Base-by-base conservation (phyloP, 2,797 vertebrate genomes). In the Tiaroga cobitis region DNA sequence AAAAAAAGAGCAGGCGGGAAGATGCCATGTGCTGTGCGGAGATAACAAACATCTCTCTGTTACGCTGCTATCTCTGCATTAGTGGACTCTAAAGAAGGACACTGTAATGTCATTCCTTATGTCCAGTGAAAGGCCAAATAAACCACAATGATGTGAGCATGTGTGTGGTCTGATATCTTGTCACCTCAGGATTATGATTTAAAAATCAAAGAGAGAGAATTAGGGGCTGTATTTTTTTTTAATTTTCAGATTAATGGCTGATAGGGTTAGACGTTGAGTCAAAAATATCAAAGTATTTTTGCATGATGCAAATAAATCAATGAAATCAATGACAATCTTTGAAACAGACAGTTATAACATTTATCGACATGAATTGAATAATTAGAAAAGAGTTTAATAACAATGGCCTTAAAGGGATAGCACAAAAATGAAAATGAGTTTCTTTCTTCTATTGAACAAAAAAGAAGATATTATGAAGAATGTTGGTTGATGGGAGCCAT, bases 31-130 rank as follows among this genome's bases (percentile, higher is more conserved):
- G 87, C 43, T 56, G 67, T 21, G 59, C 21, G 29, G 82, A 85
- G 80, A 89, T 81, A 88, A 87, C 59, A 69, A 83, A 56, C 51
- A n/a, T 70, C 79, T 26, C 46, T 85, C 49, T 72, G 65, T 77
- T 88, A 51, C 0, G 1, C 37, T 85, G 43, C 29, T 81, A 18
- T 84, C 67, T 54, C 68, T 87, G 51, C 32, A 80, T 49, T 76
- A 69, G 68, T 54, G 26, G 43, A 79, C 51, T 72, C 43, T 41
- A 69, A 49, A 68, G 70, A 41, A 59, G 84, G 80, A 68, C 76
- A 70, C 18, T 75, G 72, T 72, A 61, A 83, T 83, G 72, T 63
- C 51, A 67, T 79, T 79, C n/a, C 68, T 81, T 59, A 82, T 80
- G 78, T 77, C 77, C 68, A 65, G 29, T 26, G 68, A 80, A 63